Conservation (phyloP, 2,797 vertebrate species). For the Squalus acanthias region DNA sequence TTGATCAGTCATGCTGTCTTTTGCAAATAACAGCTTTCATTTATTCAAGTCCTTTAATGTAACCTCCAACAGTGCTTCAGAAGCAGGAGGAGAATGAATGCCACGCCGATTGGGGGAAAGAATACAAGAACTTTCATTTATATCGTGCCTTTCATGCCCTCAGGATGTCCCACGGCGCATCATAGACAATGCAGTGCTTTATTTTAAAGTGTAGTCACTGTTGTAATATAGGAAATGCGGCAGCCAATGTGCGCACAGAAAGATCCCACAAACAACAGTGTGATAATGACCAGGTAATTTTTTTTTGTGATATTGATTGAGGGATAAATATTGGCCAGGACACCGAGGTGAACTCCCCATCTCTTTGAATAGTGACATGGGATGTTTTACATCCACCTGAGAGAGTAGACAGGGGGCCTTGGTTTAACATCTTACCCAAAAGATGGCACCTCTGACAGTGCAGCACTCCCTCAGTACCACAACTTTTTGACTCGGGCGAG, state of each 20-base stretch:
- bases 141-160: not conserved
- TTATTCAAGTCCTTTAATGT: not conserved
- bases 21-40: not conserved
- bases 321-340: not conserved
- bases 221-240: not conserved
- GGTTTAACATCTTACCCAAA: not conserved
- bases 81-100: not conserved
- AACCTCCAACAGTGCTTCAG: not conserved
- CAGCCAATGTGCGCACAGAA: not conserved
- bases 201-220: not conserved
- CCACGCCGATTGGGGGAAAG: not conserved
- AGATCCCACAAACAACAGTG: not conserved
- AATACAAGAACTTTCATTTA: not conserved
- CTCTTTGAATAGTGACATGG: not conserved
- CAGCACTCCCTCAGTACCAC: not conserved
- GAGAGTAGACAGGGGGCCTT: too few relatives aligned
- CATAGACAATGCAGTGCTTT: not conserved
- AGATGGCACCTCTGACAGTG: not conserved
- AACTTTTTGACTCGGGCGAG: not conserved
- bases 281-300: not conserved
- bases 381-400: not conserved
- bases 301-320: not conserved
- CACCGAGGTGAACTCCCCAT: not conserved
- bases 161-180: not conserved
- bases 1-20: not conserved